Percentiles rank a stretch among this genome's conserved stretches.
Evolutionary conservation across 2,888 invertebrate species (phyloP).

Genomic region (Pristionchus entomophagus): DNA sequence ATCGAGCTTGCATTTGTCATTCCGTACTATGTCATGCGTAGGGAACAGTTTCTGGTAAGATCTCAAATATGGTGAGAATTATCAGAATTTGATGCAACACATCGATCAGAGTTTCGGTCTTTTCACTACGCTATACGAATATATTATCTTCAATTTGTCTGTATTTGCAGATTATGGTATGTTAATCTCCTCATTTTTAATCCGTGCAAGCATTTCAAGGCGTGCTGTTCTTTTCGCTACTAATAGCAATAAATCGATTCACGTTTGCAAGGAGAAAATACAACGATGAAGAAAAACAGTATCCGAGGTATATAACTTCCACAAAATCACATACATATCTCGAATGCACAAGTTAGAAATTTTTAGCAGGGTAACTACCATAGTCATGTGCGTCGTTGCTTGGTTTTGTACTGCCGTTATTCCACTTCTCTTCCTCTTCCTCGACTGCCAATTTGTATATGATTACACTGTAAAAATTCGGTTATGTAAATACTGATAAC

Average conservation of each 20-base stretch:
- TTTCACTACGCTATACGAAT: background rate
- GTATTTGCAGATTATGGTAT: background rate
- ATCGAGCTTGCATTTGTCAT: background rate
- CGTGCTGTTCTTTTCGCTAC: background rate
- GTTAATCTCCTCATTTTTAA: background rate
- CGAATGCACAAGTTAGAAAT: too few relatives aligned
- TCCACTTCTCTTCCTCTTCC: background rate
- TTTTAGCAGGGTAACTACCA: background rate
- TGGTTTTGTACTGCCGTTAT: background rate
- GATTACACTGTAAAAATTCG: background rate
- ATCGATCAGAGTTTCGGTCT: background rate
- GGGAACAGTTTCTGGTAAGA: too few relatives aligned
- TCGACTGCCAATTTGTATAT: background rate
- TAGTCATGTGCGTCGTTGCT: background rate
- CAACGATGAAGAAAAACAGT: too few relatives aligned
- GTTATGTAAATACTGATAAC: too few relatives aligned
- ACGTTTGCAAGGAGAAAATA: too few relatives aligned
- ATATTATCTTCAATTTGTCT: background rate
- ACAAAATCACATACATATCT: too few relatives aligned
- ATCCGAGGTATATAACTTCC: too few relatives aligned
- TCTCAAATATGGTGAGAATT: background rate
- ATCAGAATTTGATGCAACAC: background rate
- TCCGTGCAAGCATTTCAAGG: background rate
- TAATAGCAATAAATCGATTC: background rate
- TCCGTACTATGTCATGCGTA: background rate